Percentiles rank a stretch among this genome's conserved stretches.
Conservation (phyloP, 1,140 invertebrate species). For the Antheraea mylitta region DNA sequence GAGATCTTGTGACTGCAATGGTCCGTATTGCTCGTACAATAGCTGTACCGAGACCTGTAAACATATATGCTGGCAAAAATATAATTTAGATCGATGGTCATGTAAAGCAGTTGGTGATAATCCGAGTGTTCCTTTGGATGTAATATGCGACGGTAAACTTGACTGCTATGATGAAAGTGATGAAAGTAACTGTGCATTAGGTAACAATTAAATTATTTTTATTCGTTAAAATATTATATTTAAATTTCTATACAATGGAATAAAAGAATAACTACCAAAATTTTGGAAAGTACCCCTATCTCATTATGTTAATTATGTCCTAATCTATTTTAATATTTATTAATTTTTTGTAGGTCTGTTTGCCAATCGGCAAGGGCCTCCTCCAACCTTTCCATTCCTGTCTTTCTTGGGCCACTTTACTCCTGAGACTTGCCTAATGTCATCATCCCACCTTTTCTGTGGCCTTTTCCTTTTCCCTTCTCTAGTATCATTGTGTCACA, state of each 20-base stretch:
- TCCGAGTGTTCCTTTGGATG: constrained; percentile 36
- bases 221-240: too few species aligned
- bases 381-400: too few species aligned
- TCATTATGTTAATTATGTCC: too few species aligned
- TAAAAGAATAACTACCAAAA: neutral
- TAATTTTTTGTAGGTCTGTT: too few species aligned
- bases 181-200: constrained; percentile 42
- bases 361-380: too few species aligned
- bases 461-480: too few species aligned
- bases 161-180: constrained; percentile 64
- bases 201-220: constrained; percentile 26
- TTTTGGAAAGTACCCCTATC: too few species aligned
- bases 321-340: too few species aligned
- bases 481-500: too few species aligned
- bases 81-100: constrained; percentile 41
- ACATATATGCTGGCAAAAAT: constrained; percentile 48
- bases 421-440: too few species aligned
- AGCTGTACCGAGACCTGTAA: constrained; percentile 43
- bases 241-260: neutral
- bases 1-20: constrained; percentile 40
- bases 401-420: too few species aligned
- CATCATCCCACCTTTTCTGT: too few species aligned
- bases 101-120: constrained; percentile 41
- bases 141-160: constrained; percentile 60
- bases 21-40: constrained; percentile 32